Conservation (phyloP, 2,888 invertebrate genomes). For the Nematopogon swammerdamellus region DNA sequence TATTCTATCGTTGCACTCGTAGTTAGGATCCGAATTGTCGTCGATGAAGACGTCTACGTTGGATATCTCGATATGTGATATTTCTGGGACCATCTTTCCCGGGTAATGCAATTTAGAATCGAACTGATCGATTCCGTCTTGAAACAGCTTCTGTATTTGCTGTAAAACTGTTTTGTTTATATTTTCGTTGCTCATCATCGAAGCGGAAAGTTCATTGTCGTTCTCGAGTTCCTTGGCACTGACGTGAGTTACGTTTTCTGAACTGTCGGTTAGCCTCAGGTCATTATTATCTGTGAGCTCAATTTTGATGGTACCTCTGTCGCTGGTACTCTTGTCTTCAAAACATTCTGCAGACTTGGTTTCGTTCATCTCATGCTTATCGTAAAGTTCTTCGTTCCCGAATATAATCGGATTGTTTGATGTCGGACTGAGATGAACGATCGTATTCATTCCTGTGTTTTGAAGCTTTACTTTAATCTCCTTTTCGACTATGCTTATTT, state of each 20-base stretch:
- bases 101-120: constrained; percentile 20
- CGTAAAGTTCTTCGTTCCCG: constrained; percentile 40
- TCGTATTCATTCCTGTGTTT: constrained; percentile 45
- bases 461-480: constrained; percentile 50
- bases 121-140: constrained; percentile 28
- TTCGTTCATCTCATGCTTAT: constrained; percentile 16
- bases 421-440: constrained; percentile 46
- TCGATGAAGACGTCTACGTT: constrained; percentile 37
- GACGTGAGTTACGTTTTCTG: background rate
- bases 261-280: background rate
- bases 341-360: background rate
- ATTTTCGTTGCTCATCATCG: constrained; percentile 20
- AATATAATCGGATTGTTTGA: constrained; percentile 49
- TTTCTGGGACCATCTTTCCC: constrained; percentile 20
- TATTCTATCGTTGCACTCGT: constrained; percentile 11
- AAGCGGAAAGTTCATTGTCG: background rate
- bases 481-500: constrained; percentile 43
- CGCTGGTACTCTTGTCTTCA: background rate
- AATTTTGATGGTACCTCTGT: background rate
- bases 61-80: constrained; percentile 37
- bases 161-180: constrained; percentile 40
- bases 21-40: constrained; percentile 17
- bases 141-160: constrained; percentile 45
- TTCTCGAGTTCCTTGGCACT: background rate
- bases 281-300: background rate